These are phyloP conservation scores for Halichondria panicea DNA, from an alignment of 37 sponge, comb jelly and placozoan genomes.

Conservation along the genomic window DNA sequence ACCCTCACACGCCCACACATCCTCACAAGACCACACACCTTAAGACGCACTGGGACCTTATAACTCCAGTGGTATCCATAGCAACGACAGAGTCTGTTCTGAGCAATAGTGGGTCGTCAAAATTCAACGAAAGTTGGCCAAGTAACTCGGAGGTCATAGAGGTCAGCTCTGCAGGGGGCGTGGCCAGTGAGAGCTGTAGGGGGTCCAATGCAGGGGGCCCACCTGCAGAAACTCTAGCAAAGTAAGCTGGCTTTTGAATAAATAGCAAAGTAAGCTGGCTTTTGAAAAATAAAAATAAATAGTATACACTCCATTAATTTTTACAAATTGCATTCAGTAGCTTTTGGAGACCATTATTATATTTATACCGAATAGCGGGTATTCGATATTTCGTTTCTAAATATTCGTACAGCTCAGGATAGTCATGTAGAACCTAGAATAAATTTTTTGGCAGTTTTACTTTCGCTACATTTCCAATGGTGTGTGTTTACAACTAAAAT, in stretches of 20 bases:
- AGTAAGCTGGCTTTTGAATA: too few species aligned
- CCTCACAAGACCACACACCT: neutral
- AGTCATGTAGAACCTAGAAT: too few species aligned
- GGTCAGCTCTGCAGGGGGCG: neutral
- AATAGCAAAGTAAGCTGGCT: too few species aligned
- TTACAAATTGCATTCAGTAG: too few species aligned
- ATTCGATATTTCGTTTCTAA: too few species aligned
- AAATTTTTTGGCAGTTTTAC: neutral
- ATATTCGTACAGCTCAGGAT: too few species aligned
- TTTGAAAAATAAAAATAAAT: too few species aligned
- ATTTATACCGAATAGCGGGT: too few species aligned
- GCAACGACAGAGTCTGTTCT: neutral
- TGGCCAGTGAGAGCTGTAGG: neutral
- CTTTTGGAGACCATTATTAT: too few species aligned
- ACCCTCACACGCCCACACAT: neutral
- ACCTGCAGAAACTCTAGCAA: too few species aligned
- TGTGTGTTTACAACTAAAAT: neutral
- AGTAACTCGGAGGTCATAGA: neutral
- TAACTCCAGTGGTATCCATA: neutral
- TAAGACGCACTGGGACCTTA: neutral
- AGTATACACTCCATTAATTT: too few species aligned
- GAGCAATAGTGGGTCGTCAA: slow-evolving; percentile 7
- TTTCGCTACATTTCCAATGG: neutral
- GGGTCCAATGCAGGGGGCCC: neutral
- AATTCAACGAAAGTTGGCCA: slow-evolving; percentile 26